phyloP scores from a whole-genome alignment of 2,888 invertebrate species.

The Thera britannica region DNA sequence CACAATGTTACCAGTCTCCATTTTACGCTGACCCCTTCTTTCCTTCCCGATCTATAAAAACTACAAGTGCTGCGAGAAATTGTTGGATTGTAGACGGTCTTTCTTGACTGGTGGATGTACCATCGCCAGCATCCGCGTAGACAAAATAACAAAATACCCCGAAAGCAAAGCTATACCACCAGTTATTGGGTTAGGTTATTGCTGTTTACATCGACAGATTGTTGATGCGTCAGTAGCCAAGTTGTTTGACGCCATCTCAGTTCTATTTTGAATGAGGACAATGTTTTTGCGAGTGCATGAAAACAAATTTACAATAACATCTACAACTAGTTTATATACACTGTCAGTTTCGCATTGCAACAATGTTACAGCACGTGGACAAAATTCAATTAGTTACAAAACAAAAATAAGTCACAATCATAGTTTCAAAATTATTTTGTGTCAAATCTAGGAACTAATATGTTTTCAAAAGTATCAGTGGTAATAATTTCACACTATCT shows the following conservation, averaged over 20 bases:
- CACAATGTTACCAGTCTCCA: constrained; percentile 78
- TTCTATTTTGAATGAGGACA: constrained; percentile 60
- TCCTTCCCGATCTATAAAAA: constrained; percentile 50
- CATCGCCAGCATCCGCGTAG: constrained; percentile 82
- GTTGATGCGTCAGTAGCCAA: constrained; percentile 80
- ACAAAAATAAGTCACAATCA: background rate
- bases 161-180: constrained; percentile 80
- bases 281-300: constrained; percentile 35
- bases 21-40: constrained; percentile 55
- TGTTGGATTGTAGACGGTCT: constrained; percentile 38
- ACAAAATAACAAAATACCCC: constrained; percentile 83
- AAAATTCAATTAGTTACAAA: background rate
- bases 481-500: background rate
- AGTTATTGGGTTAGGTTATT: constrained; percentile 84
- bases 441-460: background rate
- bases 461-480: background rate
- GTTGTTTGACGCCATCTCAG: constrained; percentile 60
- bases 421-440: background rate
- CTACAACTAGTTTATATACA: constrained; percentile 11
- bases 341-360: constrained; percentile 12
- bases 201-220: constrained; percentile 75
- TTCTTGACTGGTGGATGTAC: constrained; percentile 59
- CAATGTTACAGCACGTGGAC: constrained; percentile 19
- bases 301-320: constrained; percentile 34
- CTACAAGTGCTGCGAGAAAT: constrained; percentile 38